A percentile compares a stretch with the other conserved stretches of the same genome.
Conservation (phyloP, 2,888 invertebrate genomes). For the Cyrtodaria siliqua region DNA sequence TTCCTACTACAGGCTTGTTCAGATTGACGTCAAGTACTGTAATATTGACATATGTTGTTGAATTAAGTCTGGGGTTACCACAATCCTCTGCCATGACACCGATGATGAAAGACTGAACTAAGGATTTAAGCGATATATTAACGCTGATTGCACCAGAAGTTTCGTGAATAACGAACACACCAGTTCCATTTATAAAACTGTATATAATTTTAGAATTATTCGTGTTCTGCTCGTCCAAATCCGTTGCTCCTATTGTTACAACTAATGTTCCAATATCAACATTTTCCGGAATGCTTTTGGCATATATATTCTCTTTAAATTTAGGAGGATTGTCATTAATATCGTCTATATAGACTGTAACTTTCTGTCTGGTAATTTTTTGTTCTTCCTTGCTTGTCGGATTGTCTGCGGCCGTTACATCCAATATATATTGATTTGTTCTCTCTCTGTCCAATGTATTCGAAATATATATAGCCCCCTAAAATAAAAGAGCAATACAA, state of each 20-base stretch:
- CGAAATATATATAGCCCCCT: slow-evolving; percentile 40
- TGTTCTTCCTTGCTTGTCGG: slow-evolving; percentile 16
- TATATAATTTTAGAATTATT: too few species aligned
- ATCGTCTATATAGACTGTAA: slow-evolving; percentile 35
- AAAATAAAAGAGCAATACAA: slow-evolving; percentile 6
- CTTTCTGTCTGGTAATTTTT: slow-evolving; percentile 5
- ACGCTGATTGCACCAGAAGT: slow-evolving; percentile 13
- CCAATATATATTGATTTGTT: slow-evolving; percentile 11
- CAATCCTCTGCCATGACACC: slow-evolving; percentile 32
- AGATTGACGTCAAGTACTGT: slow-evolving; percentile 44
- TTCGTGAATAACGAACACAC: too few species aligned
- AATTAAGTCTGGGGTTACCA: slow-evolving; percentile 26
- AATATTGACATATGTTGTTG: slow-evolving; percentile 25
- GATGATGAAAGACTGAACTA: slow-evolving; percentile 24
- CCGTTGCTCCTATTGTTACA: too few species aligned
- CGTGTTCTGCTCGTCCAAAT: neutral
- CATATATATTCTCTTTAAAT: slow-evolving; percentile 32
- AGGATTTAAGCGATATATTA: slow-evolving; percentile 32
- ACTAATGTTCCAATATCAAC: too few species aligned
- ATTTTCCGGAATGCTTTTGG: slow-evolving; percentile 23
- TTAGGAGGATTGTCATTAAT: slow-evolving; percentile 52
- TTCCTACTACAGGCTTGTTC: slow-evolving; percentile 29
- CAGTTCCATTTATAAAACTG: too few species aligned
- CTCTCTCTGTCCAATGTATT: slow-evolving; percentile 40
- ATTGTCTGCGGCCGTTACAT: slow-evolving; percentile 40